These are phyloP conservation scores for Lerema accius DNA, from an alignment of 1,140 invertebrate genomes.

Conservation along the genomic window DNA sequence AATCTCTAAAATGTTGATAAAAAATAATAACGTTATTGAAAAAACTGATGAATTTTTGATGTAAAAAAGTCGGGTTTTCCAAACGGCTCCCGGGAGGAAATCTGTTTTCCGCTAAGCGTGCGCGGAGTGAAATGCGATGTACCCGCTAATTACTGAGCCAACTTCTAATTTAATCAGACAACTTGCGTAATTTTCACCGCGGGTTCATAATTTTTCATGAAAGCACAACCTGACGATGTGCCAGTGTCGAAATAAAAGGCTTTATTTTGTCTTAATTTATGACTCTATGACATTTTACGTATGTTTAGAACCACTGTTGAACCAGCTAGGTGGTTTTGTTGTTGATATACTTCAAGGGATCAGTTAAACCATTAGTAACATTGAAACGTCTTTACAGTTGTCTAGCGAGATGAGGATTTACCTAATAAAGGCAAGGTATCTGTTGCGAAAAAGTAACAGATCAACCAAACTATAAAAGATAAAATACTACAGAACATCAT, in stretches of 20 bases:
- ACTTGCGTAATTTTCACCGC: slow-evolving; percentile 64
- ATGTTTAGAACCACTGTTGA: too few relatives aligned
- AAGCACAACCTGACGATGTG: slow-evolving; percentile 26
- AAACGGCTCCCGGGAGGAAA: slow-evolving; percentile 60
- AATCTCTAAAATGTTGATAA: neutral
- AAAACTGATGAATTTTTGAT: slow-evolving; percentile 22
- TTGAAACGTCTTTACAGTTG: too few relatives aligned
- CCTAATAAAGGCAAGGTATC: too few relatives aligned
- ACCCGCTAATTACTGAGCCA: slow-evolving; percentile 67
- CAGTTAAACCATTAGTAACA: too few relatives aligned
- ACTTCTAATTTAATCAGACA: slow-evolving; percentile 80
- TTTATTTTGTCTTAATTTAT: neutral
- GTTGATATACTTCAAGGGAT: too few relatives aligned
- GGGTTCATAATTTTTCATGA: slow-evolving; percentile 74
- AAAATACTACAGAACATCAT: too few relatives aligned
- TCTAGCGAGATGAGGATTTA: too few relatives aligned
- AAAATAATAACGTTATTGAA: slow-evolving; percentile 2
- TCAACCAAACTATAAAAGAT: too few relatives aligned
- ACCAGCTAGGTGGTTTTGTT: too few relatives aligned
- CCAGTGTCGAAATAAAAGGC: slow-evolving; percentile 25
- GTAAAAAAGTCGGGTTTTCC: slow-evolving; percentile 44
- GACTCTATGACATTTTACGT: neutral
- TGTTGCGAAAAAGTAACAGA: too few relatives aligned
- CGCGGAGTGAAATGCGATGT: slow-evolving; percentile 78
- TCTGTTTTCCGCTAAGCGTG: slow-evolving; percentile 46